These are phyloP conservation scores for Agapostemon virescens DNA, from an alignment of 2,888 invertebrate genomes.

Conservation along the genomic window DNA sequence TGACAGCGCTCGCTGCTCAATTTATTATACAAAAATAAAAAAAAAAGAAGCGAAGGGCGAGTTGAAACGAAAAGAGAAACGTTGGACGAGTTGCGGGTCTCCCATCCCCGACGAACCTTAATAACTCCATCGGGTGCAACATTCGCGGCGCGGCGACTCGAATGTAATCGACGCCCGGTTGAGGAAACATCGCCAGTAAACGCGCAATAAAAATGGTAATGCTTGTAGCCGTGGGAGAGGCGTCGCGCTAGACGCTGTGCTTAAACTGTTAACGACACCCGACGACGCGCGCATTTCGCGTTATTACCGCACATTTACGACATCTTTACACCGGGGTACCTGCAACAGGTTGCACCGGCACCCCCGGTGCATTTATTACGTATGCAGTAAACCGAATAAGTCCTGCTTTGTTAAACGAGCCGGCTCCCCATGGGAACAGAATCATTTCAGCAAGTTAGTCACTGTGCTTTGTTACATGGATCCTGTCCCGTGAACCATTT, in stretches of 20 bases:
- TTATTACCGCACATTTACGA: constrained; percentile 70
- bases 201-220: constrained; percentile 56
- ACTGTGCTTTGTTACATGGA: constrained; percentile 45
- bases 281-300: constrained; percentile 57
- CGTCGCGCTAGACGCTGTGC: constrained; percentile 53
- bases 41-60: neutral
- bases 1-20: neutral
- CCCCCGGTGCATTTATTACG: constrained; percentile 61
- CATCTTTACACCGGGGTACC: constrained; percentile 65
- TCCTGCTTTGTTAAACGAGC: constrained; percentile 65
- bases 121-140: constrained; percentile 40
- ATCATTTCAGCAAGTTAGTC: constrained; percentile 63
- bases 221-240: constrained; percentile 32
- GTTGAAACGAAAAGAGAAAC: neutral
- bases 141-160: constrained; percentile 44
- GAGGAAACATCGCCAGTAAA: constrained; percentile 44
- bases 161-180: constrained; percentile 48
- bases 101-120: constrained; percentile 15
- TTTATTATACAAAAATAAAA: neutral
- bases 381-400: constrained; percentile 66
- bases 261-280: constrained; percentile 65
- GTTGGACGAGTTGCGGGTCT: neutral
- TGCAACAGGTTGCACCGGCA: constrained; percentile 67
- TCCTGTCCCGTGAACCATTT: constrained; percentile 26
- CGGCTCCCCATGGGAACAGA: constrained; percentile 62